These are phyloP conservation scores for Alcedo quadribrachys DNA, from an alignment of 2,797 vertebrate species.

Conservation along the genomic window DNA sequence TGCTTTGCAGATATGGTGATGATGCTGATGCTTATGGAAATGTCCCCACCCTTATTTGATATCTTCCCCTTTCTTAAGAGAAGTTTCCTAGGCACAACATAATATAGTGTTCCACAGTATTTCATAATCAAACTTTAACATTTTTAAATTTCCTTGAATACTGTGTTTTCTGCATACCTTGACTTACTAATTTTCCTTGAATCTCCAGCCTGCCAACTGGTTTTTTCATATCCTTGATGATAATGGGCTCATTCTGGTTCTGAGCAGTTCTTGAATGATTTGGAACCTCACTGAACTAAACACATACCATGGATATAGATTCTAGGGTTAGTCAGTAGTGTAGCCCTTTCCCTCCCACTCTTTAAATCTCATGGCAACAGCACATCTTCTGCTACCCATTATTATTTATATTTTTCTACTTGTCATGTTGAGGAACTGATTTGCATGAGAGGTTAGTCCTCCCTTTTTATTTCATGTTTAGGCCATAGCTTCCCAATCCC, in stretches of 20 bases:
- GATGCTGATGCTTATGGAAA: neutral
- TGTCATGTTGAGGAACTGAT: neutral
- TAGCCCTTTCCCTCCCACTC: neutral
- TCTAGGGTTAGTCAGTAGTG: neutral
- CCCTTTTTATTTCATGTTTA: neutral
- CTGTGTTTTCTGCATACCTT: neutral
- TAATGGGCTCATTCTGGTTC: neutral
- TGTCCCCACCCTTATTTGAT: fast-evolving
- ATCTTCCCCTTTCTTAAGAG: neutral
- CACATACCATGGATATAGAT: neutral
- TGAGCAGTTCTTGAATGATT: neutral
- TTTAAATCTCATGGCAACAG: neutral
- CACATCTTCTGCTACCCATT: neutral
- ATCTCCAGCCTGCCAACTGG: neutral
- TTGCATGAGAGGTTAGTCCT: neutral
- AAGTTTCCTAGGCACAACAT: neutral
- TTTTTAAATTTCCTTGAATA: neutral
- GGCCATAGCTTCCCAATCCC: neutral
- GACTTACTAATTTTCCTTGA: neutral
- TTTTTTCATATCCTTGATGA: neutral
- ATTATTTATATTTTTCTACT: neutral
- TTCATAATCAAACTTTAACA: neutral
- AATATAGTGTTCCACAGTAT: neutral
- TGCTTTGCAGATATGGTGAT: neutral
- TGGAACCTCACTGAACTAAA: neutral